These are phyloP conservation scores for Tragopan temminckii DNA, from an alignment of 2,797 vertebrate species.

Conservation along the genomic window DNA sequence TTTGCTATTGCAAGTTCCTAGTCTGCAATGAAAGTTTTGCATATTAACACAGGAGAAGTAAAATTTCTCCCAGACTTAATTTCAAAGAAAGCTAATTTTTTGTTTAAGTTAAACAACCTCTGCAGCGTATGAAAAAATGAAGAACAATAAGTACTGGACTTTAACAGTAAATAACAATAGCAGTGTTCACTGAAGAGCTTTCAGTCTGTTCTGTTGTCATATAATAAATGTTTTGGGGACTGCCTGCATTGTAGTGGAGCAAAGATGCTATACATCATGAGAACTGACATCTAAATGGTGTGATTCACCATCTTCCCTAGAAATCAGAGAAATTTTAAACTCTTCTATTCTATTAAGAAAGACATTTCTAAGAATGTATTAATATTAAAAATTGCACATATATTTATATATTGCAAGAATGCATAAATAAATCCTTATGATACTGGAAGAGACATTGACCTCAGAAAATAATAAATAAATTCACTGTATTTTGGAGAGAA, in stretches of 20 bases:
- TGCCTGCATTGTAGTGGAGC: background rate
- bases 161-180: background rate
- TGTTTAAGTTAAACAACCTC: background rate
- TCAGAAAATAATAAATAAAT: background rate
- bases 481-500: background rate
- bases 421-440: background rate
- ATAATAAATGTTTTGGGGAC: background rate
- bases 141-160: background rate
- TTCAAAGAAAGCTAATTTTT: background rate
- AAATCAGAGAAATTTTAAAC: background rate
- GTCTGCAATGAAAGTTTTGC: background rate
- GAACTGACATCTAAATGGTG: background rate
- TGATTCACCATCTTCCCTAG: background rate
- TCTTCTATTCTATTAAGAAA: background rate
- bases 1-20: background rate
- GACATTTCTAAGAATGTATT: background rate
- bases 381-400: background rate
- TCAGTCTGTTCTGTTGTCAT: background rate
- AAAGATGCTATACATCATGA: background rate
- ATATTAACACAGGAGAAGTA: background rate
- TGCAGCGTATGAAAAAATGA: rapidly evolving
- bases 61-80: background rate
- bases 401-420: background rate
- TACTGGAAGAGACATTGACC: background rate
- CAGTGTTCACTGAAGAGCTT: background rate